Conservation (phyloP, 2,888 invertebrate genomes). For the Tachina grossa region DNA sequence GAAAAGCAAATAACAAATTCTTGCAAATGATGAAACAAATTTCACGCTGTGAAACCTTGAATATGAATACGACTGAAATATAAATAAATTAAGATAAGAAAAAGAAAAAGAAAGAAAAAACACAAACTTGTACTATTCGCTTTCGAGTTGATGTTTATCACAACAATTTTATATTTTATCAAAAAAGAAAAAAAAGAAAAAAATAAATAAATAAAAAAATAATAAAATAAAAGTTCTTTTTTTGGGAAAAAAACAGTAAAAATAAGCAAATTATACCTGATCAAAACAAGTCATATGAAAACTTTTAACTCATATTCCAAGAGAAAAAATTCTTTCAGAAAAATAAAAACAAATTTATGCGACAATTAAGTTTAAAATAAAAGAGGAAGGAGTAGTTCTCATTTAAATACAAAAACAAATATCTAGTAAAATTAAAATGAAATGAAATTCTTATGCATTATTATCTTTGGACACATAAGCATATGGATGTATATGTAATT, state of each 20-base stretch:
- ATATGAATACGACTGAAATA: slow-evolving; percentile 61
- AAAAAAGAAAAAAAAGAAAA: not conserved
- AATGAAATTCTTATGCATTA: too few species aligned
- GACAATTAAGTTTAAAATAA: slow-evolving; percentile 14
- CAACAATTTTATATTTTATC: slow-evolving; percentile 13
- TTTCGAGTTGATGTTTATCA: slow-evolving; percentile 46
- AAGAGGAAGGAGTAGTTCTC: not conserved
- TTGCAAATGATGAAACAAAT: slow-evolving; percentile 70
- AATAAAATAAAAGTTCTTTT: slow-evolving; percentile 6
- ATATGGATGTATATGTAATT: too few species aligned
- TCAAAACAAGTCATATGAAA: slow-evolving; percentile 70
- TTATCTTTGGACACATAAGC: too few species aligned
- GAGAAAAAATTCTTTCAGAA: slow-evolving; percentile 6
- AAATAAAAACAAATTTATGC: slow-evolving; percentile 16
- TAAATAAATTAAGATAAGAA: slow-evolving; percentile 34
- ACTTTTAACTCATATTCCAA: slow-evolving; percentile 63
- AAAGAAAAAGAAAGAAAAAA: not conserved
- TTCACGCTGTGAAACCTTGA: slow-evolving; percentile 71
- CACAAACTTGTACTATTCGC: slow-evolving; percentile 17
- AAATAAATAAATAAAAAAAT: too few species aligned
- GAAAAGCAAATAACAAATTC: slow-evolving; percentile 66
- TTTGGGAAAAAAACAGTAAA: slow-evolving; percentile 19
- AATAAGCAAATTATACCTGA: slow-evolving; percentile 60
- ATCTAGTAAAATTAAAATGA: not conserved
- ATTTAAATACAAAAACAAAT: not conserved